These are phyloP conservation scores for Masticophis lateralis DNA, from an alignment of 2,797 vertebrate species.

Conservation along the genomic window DNA sequence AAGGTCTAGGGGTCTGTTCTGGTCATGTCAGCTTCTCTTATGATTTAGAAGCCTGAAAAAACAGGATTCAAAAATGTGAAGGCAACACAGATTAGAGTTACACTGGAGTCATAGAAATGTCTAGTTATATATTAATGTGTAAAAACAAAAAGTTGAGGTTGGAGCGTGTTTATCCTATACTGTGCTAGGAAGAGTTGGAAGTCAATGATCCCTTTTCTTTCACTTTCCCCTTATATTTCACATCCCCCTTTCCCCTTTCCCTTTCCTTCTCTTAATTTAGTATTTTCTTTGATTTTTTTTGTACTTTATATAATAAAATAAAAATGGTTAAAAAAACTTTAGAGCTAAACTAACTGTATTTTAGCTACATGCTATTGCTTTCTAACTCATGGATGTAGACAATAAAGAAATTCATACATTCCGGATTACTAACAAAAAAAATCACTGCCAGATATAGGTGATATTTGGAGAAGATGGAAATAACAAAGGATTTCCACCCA, in stretches of 20 bases:
- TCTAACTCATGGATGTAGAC: neutral
- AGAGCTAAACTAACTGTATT: neutral
- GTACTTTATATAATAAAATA: too few species aligned
- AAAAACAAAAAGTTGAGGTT: too few species aligned
- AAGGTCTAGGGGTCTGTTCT: neutral
- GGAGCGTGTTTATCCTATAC: too few species aligned
- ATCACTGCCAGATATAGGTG: neutral
- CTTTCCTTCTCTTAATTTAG: too few species aligned
- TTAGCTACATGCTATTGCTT: neutral
- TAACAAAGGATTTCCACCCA: neutral
- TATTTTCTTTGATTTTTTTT: too few species aligned
- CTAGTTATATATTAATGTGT: too few species aligned
- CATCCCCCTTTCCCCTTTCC: too few species aligned
- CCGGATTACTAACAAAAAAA: neutral
- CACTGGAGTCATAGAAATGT: too few species aligned
- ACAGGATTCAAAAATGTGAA: neutral
- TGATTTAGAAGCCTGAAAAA: neutral
- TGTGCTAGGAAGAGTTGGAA: too few species aligned
- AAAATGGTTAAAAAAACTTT: too few species aligned
- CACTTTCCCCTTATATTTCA: too few species aligned
- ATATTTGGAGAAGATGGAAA: slow-evolving; percentile 2
- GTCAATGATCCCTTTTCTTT: too few species aligned
- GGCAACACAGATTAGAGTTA: neutral
- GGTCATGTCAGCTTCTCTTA: neutral
- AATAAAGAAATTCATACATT: neutral